phyloP scores from a whole-genome alignment of 2,888 invertebrate species.

The Eilema depressum region DNA sequence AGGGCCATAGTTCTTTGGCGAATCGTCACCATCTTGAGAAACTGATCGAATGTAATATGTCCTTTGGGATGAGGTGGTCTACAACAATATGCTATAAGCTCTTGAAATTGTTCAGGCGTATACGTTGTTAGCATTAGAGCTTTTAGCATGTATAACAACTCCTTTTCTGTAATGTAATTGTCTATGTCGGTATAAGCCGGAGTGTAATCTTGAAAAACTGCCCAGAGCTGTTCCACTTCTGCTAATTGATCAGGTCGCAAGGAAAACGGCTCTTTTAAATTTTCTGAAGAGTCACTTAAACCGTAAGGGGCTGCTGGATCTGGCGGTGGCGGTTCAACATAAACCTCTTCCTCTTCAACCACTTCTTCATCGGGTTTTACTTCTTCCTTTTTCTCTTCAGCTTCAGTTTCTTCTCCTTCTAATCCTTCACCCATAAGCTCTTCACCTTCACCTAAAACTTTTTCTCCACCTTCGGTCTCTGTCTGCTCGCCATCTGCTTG shows the following conservation, averaged over 20 bases:
- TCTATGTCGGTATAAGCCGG: conserved; percentile 77
- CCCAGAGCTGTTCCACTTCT: conserved; percentile 80
- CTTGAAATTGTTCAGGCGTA: conserved; percentile 76
- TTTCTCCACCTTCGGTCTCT: conserved; percentile 44
- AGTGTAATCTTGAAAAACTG: conserved; percentile 74
- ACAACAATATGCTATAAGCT: conserved; percentile 72
- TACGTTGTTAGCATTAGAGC: conserved; percentile 72
- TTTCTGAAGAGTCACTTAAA: conserved; percentile 76
- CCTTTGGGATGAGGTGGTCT: conserved; percentile 75
- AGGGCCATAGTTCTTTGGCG: conserved; percentile 71
- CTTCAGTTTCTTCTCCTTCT: conserved; percentile 51
- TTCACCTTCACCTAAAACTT: conserved; percentile 53
- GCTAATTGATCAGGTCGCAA: conserved; percentile 76
- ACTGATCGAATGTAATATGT: conserved; percentile 75
- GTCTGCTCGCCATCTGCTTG: conserved; percentile 14
- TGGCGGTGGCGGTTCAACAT: conserved; percentile 71
- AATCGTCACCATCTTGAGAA: conserved; percentile 76
- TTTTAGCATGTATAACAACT: conserved; percentile 78
- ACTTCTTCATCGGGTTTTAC: conserved; percentile 51
- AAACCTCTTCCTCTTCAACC: conserved; percentile 70
- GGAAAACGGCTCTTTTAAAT: conserved; percentile 69
- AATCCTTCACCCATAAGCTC: conserved; percentile 49
- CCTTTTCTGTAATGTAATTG: conserved; percentile 75
- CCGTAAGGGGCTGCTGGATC: conserved; percentile 79
- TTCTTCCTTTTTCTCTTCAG: conserved; percentile 48